Base-by-base conservation (phyloP, 1,140 invertebrate genomes). In the Heliconius hewitsoni region DNA sequence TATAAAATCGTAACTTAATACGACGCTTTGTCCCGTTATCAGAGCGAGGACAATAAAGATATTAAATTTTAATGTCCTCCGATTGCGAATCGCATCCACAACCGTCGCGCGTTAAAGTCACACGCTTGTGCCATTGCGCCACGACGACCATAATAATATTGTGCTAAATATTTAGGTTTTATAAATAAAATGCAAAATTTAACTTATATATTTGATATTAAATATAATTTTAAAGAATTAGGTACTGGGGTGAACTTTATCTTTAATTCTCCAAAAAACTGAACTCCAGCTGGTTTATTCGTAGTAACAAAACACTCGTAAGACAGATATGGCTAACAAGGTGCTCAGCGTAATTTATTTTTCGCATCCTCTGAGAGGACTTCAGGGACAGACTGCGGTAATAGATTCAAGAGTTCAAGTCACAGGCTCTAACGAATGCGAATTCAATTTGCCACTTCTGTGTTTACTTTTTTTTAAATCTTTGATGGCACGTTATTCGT, bases 251-350 rank as follows among this genome's bases (percentile, higher is more conserved):
- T 30, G 23, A 16, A 27, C n/a, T 16, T 30, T 27, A 66, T 30
- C 8, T 66, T 66, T 66, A 66, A 66, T 66, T 66, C 27, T 66
- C 3, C 27, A 66, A 30, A 66, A 66, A 66, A 5, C 13, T 66
- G 11, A 27, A 60, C n/a, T 4, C 2, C 9, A 66, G 60, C 27
- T 66, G 60, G 60, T 66, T 66, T 66, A 66, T 66, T 66, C 60
- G 60, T 66, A 3, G 27, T 30, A 66, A 66, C 60, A 27, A 66
- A 66, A 66, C 60, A 66, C 57, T 50, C 71, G 73, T 50, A 74
- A 74, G 72, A 66, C 77, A 73, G 77, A 73, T 73, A 57, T 57
- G 55, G 55, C 74, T 75, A 75, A 75, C 74, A 75, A 75, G 74
- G n/a, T 30, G 3, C 74, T 66, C 74, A 39, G 55, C 27, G 27